Evolutionary conservation across 1,140 invertebrate genomes (phyloP), one percentile per base, ranked within the genome.

Genomic region (Drepana arcuata): DNA sequence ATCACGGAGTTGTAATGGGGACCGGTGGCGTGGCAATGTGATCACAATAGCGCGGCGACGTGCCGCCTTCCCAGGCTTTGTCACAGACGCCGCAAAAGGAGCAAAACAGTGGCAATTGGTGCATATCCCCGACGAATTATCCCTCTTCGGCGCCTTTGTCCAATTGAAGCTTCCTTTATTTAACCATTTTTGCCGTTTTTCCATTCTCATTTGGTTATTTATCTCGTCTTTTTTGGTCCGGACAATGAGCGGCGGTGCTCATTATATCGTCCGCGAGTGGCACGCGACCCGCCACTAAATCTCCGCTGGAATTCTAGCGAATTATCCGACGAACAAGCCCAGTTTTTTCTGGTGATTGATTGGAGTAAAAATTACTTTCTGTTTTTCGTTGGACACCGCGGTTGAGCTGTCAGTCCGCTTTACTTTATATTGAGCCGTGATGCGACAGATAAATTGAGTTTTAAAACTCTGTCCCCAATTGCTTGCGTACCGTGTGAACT

Each of bases 141-240:
- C 69, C 69, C 48, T 49, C 57, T 74, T 80, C 75, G 75, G 75
- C 73, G 71, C 77, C 77, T 81, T 81, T 81, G 77, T 75, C 62
- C 71, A 75, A 70, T 75, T 70, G 69, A 70, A 66, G 66, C 61
- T 65, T 65, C 69, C 74, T 79, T 78, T 78, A 78, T 78, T 74
- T 71, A 52, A 62, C 62, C 60, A 66, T 80, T 80, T 80, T 78
- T 70, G 67, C 67, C 64, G 60, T 75, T 78, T 75, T 75, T 72
- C 68, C 69, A 68, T 72, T 78, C 75, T 73, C 77, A 81, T 81
- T 81, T 81, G 77, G 74, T 78, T 81, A 81, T 81, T 80, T 80
- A 75, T 80, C 47, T 74, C 48, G 42, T 70, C 69, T 72, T 78
- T 77, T 78, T 77, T 68, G 63, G 51, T 40, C 34, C 44, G 69